These are phyloP conservation scores for Pteropus alecto DNA, from an alignment of 2,113 vertebrate species.

Conservation along the genomic window DNA sequence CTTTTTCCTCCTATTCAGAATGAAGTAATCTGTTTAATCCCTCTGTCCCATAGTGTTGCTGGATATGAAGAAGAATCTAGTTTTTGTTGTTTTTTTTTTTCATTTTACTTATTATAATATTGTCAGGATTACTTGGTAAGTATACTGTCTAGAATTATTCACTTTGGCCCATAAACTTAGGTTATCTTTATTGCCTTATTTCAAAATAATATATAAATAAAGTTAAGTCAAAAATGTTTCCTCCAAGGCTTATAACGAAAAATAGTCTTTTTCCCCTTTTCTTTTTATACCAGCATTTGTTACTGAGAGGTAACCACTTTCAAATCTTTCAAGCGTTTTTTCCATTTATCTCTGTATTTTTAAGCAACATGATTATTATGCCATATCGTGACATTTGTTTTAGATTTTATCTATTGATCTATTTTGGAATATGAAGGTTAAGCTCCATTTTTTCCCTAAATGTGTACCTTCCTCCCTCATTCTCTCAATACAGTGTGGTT, in stretches of 20 bases:
- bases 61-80: not conserved
- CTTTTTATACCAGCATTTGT: not conserved
- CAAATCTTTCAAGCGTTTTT: not conserved
- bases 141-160: not conserved
- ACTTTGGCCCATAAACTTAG: not conserved
- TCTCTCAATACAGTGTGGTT: not conserved
- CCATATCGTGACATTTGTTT: not conserved
- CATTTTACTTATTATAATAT: not conserved
- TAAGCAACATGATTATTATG: not conserved
- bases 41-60: not conserved
- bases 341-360: not conserved
- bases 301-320: not conserved
- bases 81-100: not conserved
- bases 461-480: not conserved
- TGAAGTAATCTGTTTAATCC: not conserved
- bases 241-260: not conserved
- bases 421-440: slow-evolving; percentile 5
- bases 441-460: not conserved
- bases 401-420: not conserved
- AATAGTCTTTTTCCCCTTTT: not conserved
- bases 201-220: not conserved
- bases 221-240: not conserved
- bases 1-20: not conserved
- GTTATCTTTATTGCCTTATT: not conserved
- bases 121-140: slow-evolving; percentile 15